These are phyloP conservation scores for Knipowitschia caucasica DNA, from an alignment of 2,797 vertebrate species.

Conservation along the genomic window DNA sequence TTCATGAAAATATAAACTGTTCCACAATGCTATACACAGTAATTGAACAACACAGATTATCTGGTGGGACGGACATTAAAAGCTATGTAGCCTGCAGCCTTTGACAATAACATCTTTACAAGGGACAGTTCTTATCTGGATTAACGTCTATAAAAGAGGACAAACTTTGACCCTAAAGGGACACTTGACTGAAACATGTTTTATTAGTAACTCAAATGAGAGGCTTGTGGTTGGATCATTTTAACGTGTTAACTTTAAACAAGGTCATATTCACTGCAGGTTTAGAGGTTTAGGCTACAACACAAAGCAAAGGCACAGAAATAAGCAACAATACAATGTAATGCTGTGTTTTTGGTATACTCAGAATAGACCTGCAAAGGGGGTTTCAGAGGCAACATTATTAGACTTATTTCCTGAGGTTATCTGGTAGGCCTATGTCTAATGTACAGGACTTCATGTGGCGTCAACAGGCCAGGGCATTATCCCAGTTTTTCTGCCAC, in stretches of 20 bases:
- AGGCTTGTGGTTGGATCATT: too few species aligned
- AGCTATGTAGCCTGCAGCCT: too few species aligned
- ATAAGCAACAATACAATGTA: constrained; percentile 5
- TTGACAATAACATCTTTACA: too few species aligned
- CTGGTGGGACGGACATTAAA: not conserved
- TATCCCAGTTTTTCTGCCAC: constrained; percentile 2
- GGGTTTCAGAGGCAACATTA: constrained; percentile 24
- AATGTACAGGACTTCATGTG: not conserved
- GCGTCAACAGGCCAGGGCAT: constrained; percentile 12
- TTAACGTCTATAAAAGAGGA: too few species aligned
- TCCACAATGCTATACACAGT: not conserved
- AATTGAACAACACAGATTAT: not conserved
- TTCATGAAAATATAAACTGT: constrained; percentile 4
- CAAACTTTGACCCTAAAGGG: too few species aligned
- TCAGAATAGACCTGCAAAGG: constrained; percentile 20
- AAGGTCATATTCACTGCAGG: too few species aligned
- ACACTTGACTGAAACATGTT: too few species aligned
- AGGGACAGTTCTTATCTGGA: too few species aligned
- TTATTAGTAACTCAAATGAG: too few species aligned
- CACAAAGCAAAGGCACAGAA: constrained; percentile 1
- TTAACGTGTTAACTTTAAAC: too few species aligned
- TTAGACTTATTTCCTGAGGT: constrained; percentile 39
- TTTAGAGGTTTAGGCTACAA: not conserved
- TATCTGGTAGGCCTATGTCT: constrained; percentile 4
- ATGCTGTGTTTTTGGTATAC: constrained; percentile 14